Evolutionary conservation across 2,797 vertebrate genomes (phyloP).

Genomic region (Hemitrygon akajei): DNA sequence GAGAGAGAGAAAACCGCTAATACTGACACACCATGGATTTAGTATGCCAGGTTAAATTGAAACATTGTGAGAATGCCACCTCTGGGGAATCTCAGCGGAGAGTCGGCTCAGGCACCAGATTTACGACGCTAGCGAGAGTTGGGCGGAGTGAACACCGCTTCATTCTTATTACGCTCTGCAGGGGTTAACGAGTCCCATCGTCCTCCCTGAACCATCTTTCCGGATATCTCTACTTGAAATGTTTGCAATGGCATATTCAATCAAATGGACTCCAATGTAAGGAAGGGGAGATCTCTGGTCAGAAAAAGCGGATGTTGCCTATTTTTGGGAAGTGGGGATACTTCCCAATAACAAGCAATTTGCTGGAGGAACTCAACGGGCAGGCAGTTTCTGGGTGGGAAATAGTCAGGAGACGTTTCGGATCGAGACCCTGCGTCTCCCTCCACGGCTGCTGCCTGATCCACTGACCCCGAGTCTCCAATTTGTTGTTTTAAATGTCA

Average conservation of each 20-base stretch:
- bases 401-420: too few relatives aligned
- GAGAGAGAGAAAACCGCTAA: too few relatives aligned
- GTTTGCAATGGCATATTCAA: neutral
- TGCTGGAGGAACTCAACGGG: too few relatives aligned
- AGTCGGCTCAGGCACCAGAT: neutral
- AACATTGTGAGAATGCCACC: neutral
- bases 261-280: neutral
- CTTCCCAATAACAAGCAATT: neutral
- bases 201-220: neutral
- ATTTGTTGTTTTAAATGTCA: too few relatives aligned
- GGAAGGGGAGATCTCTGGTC: neutral
- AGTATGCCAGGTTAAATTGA: neutral
- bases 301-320: neutral
- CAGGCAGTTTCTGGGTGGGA: too few relatives aligned
- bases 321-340: neutral
- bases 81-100: slow-evolving; percentile 3
- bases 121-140: neutral
- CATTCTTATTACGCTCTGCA: too few relatives aligned
- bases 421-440: too few relatives aligned
- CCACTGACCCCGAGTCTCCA: too few relatives aligned
- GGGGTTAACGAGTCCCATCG: neutral
- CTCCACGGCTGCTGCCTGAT: too few relatives aligned
- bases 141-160: neutral
- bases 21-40: neutral
- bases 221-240: neutral